Conservation (phyloP, 2,113 vertebrate species). For the Lutjanus erythropterus region DNA sequence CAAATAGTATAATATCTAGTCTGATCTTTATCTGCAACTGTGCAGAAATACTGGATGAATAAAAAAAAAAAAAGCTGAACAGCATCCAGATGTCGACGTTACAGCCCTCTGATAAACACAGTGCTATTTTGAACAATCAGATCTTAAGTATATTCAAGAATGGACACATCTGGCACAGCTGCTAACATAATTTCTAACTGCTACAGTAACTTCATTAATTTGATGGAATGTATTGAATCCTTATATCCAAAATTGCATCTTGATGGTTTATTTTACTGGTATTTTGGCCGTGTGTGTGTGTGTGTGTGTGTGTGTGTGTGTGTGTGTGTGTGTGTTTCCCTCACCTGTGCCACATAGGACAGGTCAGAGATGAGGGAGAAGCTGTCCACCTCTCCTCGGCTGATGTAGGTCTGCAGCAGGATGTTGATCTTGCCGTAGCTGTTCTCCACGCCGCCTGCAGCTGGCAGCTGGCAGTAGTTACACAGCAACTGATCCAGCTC, state of each 20-base stretch:
- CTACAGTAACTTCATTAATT: no score
- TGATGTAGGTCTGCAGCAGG: slow-evolving; percentile 96
- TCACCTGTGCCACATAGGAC: slow-evolving; percentile 97
- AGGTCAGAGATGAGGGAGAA: slow-evolving; percentile 99
- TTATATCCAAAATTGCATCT: neutral
- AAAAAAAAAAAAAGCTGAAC: no score
- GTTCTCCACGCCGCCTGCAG: slow-evolving; percentile 96
- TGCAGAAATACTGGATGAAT: no score
- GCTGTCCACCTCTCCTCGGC: slow-evolving; percentile 95
- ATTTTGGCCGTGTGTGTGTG: no score
- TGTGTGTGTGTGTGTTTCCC: slow-evolving; percentile 15
- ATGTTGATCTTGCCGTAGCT: slow-evolving; percentile 98
- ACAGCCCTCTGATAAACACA: no score
- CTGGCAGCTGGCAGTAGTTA: slow-evolving; percentile 92
- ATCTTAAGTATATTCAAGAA: no score
- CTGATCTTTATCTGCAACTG: no score
- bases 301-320: neutral
- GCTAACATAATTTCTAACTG: neutral
- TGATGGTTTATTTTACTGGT: neutral
- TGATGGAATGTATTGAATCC: neutral
- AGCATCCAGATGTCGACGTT: no score
- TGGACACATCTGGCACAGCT: no score
- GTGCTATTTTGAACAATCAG: no score
- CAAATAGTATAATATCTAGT: no score
- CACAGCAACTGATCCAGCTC: slow-evolving; percentile 92